Conservation (phyloP, 2,888 invertebrate genomes). For the Ditylenchus weischeri region DNA sequence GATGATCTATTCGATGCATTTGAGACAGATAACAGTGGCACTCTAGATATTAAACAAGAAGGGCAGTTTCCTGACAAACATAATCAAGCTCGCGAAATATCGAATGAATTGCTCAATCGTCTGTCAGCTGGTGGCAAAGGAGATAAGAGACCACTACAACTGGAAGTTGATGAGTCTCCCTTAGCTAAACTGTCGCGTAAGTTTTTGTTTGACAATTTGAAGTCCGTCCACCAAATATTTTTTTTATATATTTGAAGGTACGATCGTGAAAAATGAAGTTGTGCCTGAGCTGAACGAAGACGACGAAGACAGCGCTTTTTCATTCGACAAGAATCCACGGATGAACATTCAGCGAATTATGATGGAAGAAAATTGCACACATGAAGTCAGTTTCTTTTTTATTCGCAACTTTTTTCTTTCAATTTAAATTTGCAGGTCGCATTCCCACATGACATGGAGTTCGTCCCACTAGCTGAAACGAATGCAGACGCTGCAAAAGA, state of each 20-base stretch:
- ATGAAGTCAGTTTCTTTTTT: conserved; percentile 71
- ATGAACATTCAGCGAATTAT: conserved; percentile 15
- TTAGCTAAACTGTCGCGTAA: too few species aligned
- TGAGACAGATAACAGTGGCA: conserved; percentile 10
- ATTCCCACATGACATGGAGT: conserved; percentile 80
- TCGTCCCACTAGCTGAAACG: conserved; percentile 66
- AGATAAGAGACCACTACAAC: too few species aligned
- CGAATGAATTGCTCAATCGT: conserved; percentile 14
- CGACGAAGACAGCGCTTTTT: conserved; percentile 14
- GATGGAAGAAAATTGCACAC: conserved; percentile 78
- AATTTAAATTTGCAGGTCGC: conserved; percentile 62
- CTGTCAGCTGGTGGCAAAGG: conserved; percentile 9
- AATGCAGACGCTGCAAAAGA: conserved; percentile 79
- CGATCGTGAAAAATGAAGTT: too few species aligned
- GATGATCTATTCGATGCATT: conserved; percentile 21
- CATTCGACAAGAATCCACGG: conserved; percentile 13
- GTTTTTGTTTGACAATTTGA: too few species aligned
- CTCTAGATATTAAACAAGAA: not conserved
- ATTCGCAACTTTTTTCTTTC: too few species aligned
- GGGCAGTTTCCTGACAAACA: conserved; percentile 3
- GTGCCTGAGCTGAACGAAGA: not conserved
- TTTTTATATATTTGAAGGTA: not conserved
- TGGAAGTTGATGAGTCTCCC: too few species aligned
- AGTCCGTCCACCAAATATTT: too few species aligned
- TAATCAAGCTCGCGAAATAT: conserved; percentile 16